Conservation (phyloP, 2,113 vertebrate species). For the Lasiurus cinereus region DNA sequence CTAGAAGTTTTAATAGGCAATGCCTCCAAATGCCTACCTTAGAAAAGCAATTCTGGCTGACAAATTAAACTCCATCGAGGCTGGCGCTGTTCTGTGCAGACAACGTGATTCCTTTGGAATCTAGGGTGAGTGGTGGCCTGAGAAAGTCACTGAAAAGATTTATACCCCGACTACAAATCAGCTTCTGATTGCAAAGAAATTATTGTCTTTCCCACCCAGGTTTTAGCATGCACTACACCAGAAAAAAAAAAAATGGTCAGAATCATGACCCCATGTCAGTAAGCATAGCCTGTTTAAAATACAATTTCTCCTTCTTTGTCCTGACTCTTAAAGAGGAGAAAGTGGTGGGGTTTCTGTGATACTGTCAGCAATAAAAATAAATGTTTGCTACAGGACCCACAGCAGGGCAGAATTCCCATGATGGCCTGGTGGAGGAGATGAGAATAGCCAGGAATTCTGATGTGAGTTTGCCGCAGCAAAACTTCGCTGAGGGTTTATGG, state of each 20-base stretch:
- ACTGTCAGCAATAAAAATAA: not conserved
- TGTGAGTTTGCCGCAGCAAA: not conserved
- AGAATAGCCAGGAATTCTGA: not conserved
- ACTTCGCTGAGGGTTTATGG: not conserved
- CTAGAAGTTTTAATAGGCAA: not conserved
- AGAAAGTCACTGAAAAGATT: slow-evolving; percentile 33
- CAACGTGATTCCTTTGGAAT: not conserved
- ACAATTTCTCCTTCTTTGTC: slow-evolving; percentile 31
- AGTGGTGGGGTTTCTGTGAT: not conserved
- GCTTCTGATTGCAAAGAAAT: not conserved
- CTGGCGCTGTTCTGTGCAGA: slow-evolving; percentile 13
- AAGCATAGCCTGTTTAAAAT: not conserved
- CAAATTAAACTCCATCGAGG: not conserved
- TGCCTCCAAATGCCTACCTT: not conserved
- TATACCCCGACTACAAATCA: not conserved
- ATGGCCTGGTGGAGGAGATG: not conserved
- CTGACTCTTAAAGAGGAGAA: not conserved
- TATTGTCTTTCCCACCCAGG: not conserved
- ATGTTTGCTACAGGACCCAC: not conserved
- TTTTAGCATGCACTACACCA: fast-evolving
- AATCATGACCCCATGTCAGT: not conserved
- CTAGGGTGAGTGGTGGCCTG: not conserved
- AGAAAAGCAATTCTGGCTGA: slow-evolving; percentile 34
- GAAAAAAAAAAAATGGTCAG: not conserved
- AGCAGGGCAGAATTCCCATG: not conserved